A percentile compares a stretch with the other conserved stretches of the same genome.
Conservation (phyloP, 2,113 vertebrate genomes). For the Melanerpes aurifrons region DNA sequence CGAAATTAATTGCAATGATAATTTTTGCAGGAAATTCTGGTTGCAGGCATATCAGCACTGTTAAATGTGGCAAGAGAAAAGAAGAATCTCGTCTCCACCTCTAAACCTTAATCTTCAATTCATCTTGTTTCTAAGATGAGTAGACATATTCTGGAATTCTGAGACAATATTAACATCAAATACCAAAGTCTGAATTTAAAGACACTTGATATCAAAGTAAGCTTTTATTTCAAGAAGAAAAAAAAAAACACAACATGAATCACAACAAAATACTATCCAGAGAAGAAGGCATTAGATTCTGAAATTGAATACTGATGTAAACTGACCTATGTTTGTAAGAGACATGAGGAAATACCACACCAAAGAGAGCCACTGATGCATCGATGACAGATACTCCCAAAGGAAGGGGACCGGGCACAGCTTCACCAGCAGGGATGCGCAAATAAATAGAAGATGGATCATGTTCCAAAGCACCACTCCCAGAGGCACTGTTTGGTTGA, state of each 20-base stretch:
- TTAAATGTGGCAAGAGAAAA: background rate
- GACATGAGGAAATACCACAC: conserved; percentile 97
- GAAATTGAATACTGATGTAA: background rate
- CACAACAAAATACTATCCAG: background rate
- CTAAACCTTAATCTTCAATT: background rate
- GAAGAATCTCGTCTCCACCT: background rate
- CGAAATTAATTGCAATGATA: background rate
- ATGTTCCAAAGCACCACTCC: conserved; percentile 96
- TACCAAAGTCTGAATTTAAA: background rate
- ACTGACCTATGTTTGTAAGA: conserved; percentile 96
- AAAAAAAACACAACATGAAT: background rate
- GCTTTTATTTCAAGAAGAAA: background rate
- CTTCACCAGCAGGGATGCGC: conserved; percentile 92
- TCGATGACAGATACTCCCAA: conserved; percentile 97
- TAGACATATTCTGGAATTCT: background rate
- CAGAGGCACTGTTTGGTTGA: conserved; percentile 97
- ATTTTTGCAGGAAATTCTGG: background rate
- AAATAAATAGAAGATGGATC: conserved; percentile 98
- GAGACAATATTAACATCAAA: background rate
- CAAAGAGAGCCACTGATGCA: conserved; percentile 95
- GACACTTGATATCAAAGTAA: background rate
- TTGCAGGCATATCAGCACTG: background rate
- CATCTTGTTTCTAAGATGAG: background rate
- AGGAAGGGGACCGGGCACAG: conserved; percentile 94
- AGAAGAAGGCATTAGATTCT: background rate